A percentile compares a stretch with the other conserved stretches of the same genome.
Evolutionary conservation across 2,888 invertebrate genomes (phyloP).

Genomic region (Drosophila suboccidentalis): DNA sequence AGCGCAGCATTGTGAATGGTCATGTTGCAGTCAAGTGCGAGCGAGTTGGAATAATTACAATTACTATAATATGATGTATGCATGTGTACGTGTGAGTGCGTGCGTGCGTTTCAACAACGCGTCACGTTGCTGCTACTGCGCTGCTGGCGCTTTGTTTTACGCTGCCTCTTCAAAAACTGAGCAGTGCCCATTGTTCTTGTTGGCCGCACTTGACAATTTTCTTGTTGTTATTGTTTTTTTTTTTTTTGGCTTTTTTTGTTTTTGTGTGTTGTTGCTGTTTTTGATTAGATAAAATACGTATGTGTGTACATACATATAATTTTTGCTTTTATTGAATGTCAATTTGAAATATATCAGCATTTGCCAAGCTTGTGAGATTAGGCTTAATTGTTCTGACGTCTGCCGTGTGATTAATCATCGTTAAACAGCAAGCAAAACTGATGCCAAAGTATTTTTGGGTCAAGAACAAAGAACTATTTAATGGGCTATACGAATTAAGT

Average conservation of each 20-base stretch:
- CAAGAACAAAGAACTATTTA: constrained; percentile 36
- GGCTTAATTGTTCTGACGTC: constrained; percentile 66
- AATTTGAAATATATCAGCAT: constrained; percentile 60
- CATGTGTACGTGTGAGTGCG: constrained; percentile 15
- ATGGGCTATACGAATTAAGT: constrained; percentile 14
- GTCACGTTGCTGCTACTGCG: constrained; percentile 33
- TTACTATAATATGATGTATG: neutral
- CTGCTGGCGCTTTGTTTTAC: constrained; percentile 60
- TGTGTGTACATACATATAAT: constrained; percentile 4
- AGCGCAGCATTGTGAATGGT: constrained; percentile 75
- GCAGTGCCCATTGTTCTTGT: constrained; percentile 49
- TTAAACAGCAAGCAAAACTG: constrained; percentile 24
- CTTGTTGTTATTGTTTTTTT: constrained; percentile 38
- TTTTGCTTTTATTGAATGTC: constrained; percentile 67
- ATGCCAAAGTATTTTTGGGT: constrained; percentile 40
- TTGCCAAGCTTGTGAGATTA: constrained; percentile 58
- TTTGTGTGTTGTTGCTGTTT: constrained; percentile 35
- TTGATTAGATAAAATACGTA: constrained; percentile 55
- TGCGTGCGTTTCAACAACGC: constrained; percentile 28
- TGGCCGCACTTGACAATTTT: constrained; percentile 36
- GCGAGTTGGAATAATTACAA: constrained; percentile 15
- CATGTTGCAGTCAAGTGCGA: constrained; percentile 44
- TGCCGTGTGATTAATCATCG: constrained; percentile 58
- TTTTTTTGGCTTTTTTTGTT: constrained; percentile 43
- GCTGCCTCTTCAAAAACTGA: constrained; percentile 45